Base-by-base conservation (phyloP, 2,888 invertebrate genomes). In the Sarcophaga caerulescens region DNA sequence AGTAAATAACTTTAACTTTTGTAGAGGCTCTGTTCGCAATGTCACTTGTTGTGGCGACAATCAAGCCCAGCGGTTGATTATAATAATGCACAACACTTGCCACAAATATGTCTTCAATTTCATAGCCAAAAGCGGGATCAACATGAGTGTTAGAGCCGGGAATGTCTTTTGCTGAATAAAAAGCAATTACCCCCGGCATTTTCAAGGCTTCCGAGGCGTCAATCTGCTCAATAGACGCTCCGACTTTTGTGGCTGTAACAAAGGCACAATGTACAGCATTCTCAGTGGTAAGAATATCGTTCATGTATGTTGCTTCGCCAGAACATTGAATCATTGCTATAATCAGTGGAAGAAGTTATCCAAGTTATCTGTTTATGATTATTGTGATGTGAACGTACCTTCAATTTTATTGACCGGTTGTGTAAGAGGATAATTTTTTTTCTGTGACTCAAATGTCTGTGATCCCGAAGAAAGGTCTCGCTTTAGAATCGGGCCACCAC, bases 301-400 rank as follows among this genome's bases (percentile, higher is more conserved):
- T 96, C 44, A 96, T 94, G 92, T 96, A 98, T 77, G 95, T 94
- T 0, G 96, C 96, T 91, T 97, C 96, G 2, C 97, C 98, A 89
- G 94, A 93, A 88, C 95, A 94, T 88, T 95, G 95, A 52, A 94
- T 94, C 25, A 95, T 90, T 1, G 95, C 95, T 93, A 96, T 14
- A 77, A 66, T 17, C 2, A 62, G 11, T 14, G 62, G 35, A 45
- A 73, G 52, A 17, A 17, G 17, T 17, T 35, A 35, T 4, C 4
- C 3, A 17, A 12, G 17, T 52, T 60, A 44, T 6, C 12, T 57
- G 12, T 44, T 44, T 11, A n/a, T 52, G 17, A 14, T 52, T 52
- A 12, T 14, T 52, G 10, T 2, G 4, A 17, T 10, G 17, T 5
- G 52, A 5, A 14, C 17, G 12, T 52, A 89, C 89, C 95, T 93